Evolutionary conservation across 2,888 invertebrate genomes (phyloP).

Genomic region (Chaitophorus viminalis): DNA sequence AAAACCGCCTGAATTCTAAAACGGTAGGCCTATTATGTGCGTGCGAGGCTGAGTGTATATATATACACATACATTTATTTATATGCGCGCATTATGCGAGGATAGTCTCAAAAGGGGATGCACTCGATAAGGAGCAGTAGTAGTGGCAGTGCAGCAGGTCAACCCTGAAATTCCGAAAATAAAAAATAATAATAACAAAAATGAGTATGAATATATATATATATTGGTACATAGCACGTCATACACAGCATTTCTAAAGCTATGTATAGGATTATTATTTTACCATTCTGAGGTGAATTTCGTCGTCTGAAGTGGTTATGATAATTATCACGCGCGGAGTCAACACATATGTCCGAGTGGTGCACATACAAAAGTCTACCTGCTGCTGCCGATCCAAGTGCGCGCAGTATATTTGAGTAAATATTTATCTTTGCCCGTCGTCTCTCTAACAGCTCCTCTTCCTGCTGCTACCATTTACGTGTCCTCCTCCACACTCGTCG

Average conservation of each 20-base stretch:
- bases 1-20: neutral
- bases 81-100: neutral
- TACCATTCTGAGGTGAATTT: conserved; percentile 39
- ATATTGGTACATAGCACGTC: neutral
- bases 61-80: neutral
- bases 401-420: conserved; percentile 55
- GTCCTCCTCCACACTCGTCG: conserved; percentile 30
- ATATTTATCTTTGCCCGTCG: conserved; percentile 57
- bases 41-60: neutral
- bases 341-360: conserved; percentile 48
- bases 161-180: conserved; percentile 47
- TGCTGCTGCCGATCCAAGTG: conserved; percentile 6
- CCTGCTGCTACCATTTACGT: conserved; percentile 49
- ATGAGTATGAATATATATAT: neutral
- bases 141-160: neutral
- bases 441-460: conserved; percentile 4
- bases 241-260: neutral
- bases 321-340: conserved; percentile 57
- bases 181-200: conserved; percentile 36
- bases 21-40: conserved; percentile 31
- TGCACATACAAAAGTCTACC: conserved; percentile 35
- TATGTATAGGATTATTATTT: conserved; percentile 34
- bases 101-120: neutral
- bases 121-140: neutral
- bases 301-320: conserved; percentile 58